Evolutionary conservation across 2,113 vertebrate genomes (phyloP).

Genomic region (Vulpes lagopus): DNA sequence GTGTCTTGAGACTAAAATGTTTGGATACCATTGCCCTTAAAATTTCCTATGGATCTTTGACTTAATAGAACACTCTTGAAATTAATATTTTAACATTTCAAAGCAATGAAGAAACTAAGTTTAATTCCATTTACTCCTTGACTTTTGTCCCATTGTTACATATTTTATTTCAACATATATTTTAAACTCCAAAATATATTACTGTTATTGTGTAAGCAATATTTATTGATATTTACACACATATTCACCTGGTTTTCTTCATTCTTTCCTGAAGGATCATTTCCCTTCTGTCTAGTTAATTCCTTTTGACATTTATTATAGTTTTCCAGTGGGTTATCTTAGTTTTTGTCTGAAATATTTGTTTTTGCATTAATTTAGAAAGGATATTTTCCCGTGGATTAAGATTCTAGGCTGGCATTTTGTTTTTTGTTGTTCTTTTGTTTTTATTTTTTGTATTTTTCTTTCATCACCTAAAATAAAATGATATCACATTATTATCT

Average conservation of each 20-base stretch:
- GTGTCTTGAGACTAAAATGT: background rate
- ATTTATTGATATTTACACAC: background rate
- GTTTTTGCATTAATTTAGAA: background rate
- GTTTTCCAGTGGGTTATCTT: background rate
- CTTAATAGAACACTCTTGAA: background rate
- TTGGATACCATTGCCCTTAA: background rate
- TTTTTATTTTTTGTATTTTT: background rate
- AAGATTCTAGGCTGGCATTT: background rate
- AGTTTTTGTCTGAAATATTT: background rate
- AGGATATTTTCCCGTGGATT: background rate
- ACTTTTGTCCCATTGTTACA: background rate
- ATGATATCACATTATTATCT: background rate
- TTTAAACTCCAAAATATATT: background rate
- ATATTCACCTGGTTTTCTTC: background rate
- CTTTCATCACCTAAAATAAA: background rate
- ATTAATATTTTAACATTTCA: background rate
- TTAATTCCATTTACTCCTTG: constrained; percentile 16
- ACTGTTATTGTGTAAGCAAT: background rate
- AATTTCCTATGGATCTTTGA: background rate
- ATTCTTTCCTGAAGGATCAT: background rate
- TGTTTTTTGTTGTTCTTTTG: background rate
- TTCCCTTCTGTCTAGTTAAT: background rate
- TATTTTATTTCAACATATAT: background rate
- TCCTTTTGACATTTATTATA: background rate
- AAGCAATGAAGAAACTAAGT: background rate